phyloP scores from a whole-genome alignment of 2,113 vertebrate species.

The Nycticorax nycticorax region DNA sequence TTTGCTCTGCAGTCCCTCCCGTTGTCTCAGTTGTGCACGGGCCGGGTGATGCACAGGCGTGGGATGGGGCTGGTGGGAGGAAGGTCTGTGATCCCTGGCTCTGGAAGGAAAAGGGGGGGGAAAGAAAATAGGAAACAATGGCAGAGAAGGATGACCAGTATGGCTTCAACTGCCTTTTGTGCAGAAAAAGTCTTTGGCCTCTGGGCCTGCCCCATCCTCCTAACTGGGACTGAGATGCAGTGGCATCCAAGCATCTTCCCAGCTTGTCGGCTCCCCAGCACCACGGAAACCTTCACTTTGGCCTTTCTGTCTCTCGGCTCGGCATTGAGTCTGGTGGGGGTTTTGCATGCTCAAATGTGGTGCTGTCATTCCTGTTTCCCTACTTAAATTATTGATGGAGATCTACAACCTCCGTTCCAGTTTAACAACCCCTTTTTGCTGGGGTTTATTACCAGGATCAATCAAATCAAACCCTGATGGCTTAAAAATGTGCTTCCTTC shows the following conservation, averaged over 20 bases:
- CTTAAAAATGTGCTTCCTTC: slow-evolving; percentile 33
- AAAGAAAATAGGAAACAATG: neutral
- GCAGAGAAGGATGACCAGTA: neutral
- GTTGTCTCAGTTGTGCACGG: accelerated
- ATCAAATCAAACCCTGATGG: slow-evolving; percentile 43
- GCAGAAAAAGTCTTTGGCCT: neutral
- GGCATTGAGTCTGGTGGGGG: neutral
- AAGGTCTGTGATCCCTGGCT: neutral
- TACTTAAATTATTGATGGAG: slow-evolving; percentile 18
- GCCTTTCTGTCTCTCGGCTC: neutral
- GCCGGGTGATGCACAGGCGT: neutral
- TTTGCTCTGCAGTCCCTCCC: neutral
- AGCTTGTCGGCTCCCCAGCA: neutral
- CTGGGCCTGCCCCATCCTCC: neutral
- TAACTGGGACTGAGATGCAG: neutral
- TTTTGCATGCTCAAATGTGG: neutral
- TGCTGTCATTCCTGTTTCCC: neutral
- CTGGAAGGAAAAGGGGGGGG: neutral
- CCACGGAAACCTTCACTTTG: neutral
- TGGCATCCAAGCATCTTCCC: neutral
- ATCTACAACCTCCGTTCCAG: slow-evolving; percentile 21
- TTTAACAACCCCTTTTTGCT: slow-evolving; percentile 24
- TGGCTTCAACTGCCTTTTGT: neutral
- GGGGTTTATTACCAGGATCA: slow-evolving; percentile 57
- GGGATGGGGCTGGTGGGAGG: neutral